Percentiles rank a stretch among this genome's conserved stretches.
These are phyloP conservation scores for Troilus luridus DNA, from an alignment of 2,888 invertebrate species.

Conservation along the genomic window DNA sequence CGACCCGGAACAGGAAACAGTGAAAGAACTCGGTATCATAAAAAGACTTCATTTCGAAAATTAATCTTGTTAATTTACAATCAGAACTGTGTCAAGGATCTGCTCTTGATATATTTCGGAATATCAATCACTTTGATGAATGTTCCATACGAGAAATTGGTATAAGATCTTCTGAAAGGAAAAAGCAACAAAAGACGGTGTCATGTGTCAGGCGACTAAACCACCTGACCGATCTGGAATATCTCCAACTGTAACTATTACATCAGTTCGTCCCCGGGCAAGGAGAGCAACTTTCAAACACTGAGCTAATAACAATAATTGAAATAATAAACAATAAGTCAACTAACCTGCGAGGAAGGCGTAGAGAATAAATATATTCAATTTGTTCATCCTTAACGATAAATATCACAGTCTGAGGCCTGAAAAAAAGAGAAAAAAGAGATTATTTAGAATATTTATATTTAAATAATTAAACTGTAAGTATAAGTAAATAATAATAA, in stretches of 20 bases:
- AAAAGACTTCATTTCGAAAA: neutral
- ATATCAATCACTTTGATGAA: slow-evolving; percentile 14
- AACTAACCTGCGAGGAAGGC: slow-evolving; percentile 54
- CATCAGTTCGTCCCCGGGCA: slow-evolving; percentile 34
- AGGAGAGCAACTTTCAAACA: slow-evolving; percentile 41
- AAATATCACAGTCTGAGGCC: slow-evolving; percentile 55
- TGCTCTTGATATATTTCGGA: neutral
- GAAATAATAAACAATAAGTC: neutral
- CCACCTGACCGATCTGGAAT: slow-evolving; percentile 34
- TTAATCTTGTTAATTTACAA: neutral
- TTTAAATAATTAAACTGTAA: neutral
- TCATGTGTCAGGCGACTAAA: neutral
- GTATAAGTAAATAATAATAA: neutral
- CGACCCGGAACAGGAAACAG: neutral
- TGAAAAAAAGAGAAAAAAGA: slow-evolving; percentile 5
- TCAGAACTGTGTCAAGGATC: slow-evolving; percentile 4
- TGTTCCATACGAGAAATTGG: neutral
- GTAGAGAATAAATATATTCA: slow-evolving; percentile 10
- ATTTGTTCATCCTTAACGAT: slow-evolving; percentile 50
- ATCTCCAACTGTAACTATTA: slow-evolving; percentile 27
- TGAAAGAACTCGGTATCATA: neutral
- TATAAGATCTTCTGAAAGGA: neutral
- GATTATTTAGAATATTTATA: neutral
- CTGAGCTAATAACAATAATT: neutral
- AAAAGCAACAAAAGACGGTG: neutral